Evolutionary conservation across 2,113 vertebrate species (phyloP).

Genomic region (Neotoma lepida): DNA sequence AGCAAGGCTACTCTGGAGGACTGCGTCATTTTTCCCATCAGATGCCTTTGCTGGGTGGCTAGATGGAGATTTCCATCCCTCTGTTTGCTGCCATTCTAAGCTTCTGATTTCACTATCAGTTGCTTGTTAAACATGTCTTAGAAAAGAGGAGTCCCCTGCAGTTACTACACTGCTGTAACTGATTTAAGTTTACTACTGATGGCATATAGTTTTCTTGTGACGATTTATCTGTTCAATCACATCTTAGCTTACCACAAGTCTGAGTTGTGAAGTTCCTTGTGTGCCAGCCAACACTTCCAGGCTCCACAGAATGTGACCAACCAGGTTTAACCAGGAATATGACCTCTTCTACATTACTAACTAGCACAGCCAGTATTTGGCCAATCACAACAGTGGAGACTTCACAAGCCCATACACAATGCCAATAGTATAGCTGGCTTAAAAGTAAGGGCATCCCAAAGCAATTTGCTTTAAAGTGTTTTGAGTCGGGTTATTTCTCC

Average conservation of each 20-base stretch:
- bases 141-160: slow-evolving; percentile 24
- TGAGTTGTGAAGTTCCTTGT: not conserved
- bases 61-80: not conserved
- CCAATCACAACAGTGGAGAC: not conserved
- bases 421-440: not conserved
- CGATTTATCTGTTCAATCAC: slow-evolving; percentile 78
- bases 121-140: slow-evolving; percentile 3
- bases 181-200: slow-evolving; percentile 44
- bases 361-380: not conserved
- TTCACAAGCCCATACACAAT: not conserved
- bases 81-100: not conserved
- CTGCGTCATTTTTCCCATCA: not conserved
- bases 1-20: slow-evolving; percentile 3
- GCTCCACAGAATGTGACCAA: not conserved
- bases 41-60: slow-evolving; percentile 13
- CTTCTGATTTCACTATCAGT: slow-evolving; percentile 60
- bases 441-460: not conserved
- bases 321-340: not conserved
- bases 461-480: not conserved
- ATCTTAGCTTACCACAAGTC: slow-evolving; percentile 62
- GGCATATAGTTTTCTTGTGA: slow-evolving; percentile 55
- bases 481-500: not conserved
- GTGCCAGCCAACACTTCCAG: not conserved
- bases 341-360: not conserved
- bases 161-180: slow-evolving; percentile 20